phyloP scores from a whole-genome alignment of 2,797 vertebrate genomes.

The Potorous gilbertii region DNA sequence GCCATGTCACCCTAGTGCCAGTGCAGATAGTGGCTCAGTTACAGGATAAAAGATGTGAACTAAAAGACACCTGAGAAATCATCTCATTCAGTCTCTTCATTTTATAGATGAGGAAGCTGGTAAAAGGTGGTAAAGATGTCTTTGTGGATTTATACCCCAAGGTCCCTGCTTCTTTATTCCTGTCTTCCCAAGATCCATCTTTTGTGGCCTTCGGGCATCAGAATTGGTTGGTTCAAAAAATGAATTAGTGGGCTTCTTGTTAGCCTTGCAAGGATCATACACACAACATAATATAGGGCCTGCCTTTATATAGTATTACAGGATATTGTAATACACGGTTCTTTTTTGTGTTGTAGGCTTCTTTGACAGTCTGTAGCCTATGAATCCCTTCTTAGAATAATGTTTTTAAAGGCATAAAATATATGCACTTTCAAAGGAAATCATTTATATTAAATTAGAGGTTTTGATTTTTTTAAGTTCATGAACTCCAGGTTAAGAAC shows the following conservation, averaged over 20 bases:
- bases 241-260: neutral
- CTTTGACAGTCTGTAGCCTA: neutral
- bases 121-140: neutral
- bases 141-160: neutral
- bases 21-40: neutral
- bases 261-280: neutral
- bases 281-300: neutral
- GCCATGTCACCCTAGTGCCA: neutral
- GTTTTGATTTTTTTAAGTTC: neutral
- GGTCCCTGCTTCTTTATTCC: neutral
- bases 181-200: neutral
- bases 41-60: neutral
- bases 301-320: neutral
- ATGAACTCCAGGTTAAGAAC: neutral
- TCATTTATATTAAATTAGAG: neutral
- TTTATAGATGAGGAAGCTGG: neutral
- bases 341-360: neutral
- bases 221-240: neutral
- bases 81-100: neutral
- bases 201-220: neutral
- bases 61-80: neutral
- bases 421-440: neutral
- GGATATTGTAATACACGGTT: neutral
- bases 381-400: neutral
- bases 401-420: neutral